These are phyloP conservation scores for Ptychodera flava DNA, from an alignment of 35 echinoderm and acorn worm genomes.

Conservation along the genomic window DNA sequence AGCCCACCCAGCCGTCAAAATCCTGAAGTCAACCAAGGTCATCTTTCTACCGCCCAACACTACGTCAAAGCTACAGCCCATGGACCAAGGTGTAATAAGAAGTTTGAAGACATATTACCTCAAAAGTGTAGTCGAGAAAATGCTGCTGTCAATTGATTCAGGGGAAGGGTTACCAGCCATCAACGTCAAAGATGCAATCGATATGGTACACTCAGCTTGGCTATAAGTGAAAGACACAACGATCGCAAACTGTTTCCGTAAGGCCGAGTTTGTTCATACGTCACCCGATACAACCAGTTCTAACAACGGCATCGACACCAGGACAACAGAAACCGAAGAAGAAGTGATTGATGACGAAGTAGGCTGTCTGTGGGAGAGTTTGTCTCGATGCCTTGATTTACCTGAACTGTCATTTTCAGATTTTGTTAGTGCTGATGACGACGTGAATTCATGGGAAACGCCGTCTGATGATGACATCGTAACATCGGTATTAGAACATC, in stretches of 20 bases:
- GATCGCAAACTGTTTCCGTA: background rate
- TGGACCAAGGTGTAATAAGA: conserved; percentile 15
- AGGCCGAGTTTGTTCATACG: conserved; percentile 11
- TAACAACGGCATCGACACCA: no score
- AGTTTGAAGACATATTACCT: conserved; percentile 12
- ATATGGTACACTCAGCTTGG: conserved; percentile 6
- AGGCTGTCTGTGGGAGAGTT: background rate
- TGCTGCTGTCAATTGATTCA: background rate
- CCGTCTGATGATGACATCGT: background rate
- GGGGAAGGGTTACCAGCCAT: background rate
- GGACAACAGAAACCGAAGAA: background rate
- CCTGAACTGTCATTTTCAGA: background rate
- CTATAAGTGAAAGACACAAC: background rate
- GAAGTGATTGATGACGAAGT: background rate
- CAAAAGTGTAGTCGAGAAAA: background rate
- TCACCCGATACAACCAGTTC: no score
- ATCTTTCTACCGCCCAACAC: conserved; percentile 12
- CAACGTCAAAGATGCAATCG: conserved; percentile 5
- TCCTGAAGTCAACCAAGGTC: conserved; percentile 5
- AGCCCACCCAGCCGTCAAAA: background rate
- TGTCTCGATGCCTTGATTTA: background rate
- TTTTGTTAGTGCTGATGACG: background rate
- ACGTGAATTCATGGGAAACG: background rate
- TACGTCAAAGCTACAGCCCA: no score
- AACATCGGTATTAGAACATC: background rate